These are phyloP conservation scores for Ashinkailepas kermadecensis DNA, from an alignment of 2,888 invertebrate species.

Conservation along the genomic window DNA sequence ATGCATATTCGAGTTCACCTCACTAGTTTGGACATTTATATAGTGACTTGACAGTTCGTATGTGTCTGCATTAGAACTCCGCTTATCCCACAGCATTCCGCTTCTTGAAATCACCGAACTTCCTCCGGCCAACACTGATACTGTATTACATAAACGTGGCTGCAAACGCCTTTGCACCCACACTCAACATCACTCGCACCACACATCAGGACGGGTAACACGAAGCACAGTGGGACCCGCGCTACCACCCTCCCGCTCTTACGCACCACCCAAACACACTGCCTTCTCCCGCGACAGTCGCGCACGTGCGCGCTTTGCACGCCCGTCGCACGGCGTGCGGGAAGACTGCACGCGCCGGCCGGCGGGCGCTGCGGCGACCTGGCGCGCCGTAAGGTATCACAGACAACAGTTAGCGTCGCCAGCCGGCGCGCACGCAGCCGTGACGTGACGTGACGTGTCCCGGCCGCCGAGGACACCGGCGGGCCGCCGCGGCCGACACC, in stretches of 20 bases:
- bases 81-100: neutral
- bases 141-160: neutral
- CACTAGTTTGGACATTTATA: neutral
- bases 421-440: neutral
- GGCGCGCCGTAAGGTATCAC: neutral
- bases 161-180: too few relatives aligned
- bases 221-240: neutral
- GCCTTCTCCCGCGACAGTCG: neutral
- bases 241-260: neutral
- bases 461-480: too few relatives aligned
- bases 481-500: neutral
- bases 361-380: neutral
- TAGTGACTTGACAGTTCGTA: neutral
- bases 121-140: neutral
- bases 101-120: neutral
- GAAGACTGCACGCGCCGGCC: neutral
- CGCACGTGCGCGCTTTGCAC: neutral
- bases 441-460: neutral
- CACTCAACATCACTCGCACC: too few relatives aligned
- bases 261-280: neutral
- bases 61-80: neutral
- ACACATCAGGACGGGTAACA: too few relatives aligned
- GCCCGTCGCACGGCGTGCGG: neutral
- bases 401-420: neutral
- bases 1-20: neutral